Conservation (phyloP, 2,888 invertebrate species). For the Drosophila ezoana region DNA sequence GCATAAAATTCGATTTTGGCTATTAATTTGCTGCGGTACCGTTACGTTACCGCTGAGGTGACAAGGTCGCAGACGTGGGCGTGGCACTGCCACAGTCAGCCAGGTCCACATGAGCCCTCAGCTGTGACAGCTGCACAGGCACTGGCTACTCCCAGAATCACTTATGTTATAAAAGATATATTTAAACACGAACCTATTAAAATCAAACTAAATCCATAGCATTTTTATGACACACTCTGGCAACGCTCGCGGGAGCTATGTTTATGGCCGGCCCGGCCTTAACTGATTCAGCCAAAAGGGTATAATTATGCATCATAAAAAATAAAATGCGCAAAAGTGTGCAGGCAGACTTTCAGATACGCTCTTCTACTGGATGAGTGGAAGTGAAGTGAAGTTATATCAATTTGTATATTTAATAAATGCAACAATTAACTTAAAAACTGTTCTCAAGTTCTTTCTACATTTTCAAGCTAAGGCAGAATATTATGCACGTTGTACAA, state of each 20-base stretch:
- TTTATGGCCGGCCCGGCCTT: constrained; percentile 43
- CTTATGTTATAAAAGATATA: constrained; percentile 49
- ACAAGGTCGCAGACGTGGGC: constrained; percentile 32
- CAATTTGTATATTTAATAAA: too few species aligned
- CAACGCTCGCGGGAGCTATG: constrained; percentile 34
- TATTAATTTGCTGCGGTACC: constrained; percentile 68
- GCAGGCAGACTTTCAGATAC: constrained; percentile 8
- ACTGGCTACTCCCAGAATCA: constrained; percentile 28
- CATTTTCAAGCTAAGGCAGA: too few species aligned
- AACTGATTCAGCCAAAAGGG: constrained; percentile 60
- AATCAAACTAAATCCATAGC: constrained; percentile 69
- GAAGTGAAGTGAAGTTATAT: not conserved
- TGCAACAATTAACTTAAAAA: too few species aligned
- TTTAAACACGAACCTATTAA: constrained; percentile 59
- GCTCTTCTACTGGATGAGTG: constrained; percentile 2
- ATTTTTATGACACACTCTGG: constrained; percentile 38
- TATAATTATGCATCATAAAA: constrained; percentile 72
- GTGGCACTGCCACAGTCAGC: constrained; percentile 13
- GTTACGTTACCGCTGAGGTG: constrained; percentile 53
- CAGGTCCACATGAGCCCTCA: not conserved
- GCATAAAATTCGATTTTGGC: constrained; percentile 41
- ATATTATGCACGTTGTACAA: too few species aligned
- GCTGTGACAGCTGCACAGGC: constrained; percentile 28
- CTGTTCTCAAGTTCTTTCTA: too few species aligned
- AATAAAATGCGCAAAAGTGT: not conserved